These are phyloP conservation scores for Galleria mellonella DNA, from an alignment of 1,140 invertebrate genomes.

Conservation along the genomic window DNA sequence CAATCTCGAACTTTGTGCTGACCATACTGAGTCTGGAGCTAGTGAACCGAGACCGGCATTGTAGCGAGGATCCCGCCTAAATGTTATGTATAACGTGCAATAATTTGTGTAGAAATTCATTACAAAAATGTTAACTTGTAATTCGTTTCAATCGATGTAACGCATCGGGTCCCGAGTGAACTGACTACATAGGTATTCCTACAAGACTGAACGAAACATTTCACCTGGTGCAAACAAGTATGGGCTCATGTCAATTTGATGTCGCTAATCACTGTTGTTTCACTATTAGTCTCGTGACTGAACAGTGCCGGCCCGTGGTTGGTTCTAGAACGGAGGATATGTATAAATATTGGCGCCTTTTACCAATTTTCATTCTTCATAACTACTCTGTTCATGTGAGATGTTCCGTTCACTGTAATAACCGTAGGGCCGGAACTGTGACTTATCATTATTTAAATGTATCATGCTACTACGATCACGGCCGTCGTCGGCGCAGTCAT, in stretches of 20 bases:
- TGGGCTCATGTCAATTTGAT: conserved; percentile 52
- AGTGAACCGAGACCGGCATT: conserved; percentile 6
- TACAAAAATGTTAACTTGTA: conserved; percentile 45
- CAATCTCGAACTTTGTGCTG: too few species aligned
- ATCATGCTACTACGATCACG: conserved; percentile 2
- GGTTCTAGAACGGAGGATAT: conserved; percentile 20
- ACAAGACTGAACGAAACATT: conserved; percentile 63
- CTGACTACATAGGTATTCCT: conserved; percentile 26
- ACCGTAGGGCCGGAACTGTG: too few species aligned
- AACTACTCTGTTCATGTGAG: too few species aligned
- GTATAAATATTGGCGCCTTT: too few species aligned
- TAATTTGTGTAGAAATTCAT: conserved; percentile 60
- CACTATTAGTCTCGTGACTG: not conserved
- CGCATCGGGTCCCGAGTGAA: conserved; percentile 32
- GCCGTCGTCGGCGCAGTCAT: conserved; percentile 5
- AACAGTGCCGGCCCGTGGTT: not conserved
- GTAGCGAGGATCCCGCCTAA: too few species aligned
- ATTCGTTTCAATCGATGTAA: conserved; percentile 40
- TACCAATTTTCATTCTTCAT: too few species aligned
- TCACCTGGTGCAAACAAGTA: conserved; percentile 41
- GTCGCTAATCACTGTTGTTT: conserved; percentile 20
- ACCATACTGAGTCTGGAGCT: too few species aligned
- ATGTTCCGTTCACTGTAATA: too few species aligned
- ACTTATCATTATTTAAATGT: conserved; percentile 17
- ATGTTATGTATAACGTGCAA: conserved; percentile 58